Percentiles rank a stretch among this genome's conserved stretches.
These are phyloP conservation scores for Andrena marginata DNA, from an alignment of 2,888 invertebrate species.

Conservation along the genomic window DNA sequence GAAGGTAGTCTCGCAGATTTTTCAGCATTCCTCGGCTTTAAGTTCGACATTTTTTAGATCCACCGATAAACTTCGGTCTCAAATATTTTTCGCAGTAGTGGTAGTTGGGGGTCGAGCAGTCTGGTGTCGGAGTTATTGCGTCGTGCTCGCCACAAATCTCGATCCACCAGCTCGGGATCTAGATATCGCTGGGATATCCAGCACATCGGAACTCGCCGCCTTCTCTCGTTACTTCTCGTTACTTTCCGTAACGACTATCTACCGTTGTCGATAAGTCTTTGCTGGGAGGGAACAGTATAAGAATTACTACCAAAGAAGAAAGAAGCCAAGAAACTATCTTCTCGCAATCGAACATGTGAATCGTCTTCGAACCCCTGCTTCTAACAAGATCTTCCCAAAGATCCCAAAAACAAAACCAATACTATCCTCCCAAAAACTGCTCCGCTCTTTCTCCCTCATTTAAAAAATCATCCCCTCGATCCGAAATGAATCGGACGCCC, in stretches of 20 bases:
- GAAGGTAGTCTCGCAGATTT: not conserved
- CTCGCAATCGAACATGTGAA: too few species aligned
- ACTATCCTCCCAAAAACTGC: too few species aligned
- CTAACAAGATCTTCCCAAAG: too few species aligned
- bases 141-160: constrained; percentile 58
- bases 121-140: constrained; percentile 46
- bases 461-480: too few species aligned
- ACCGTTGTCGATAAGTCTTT: constrained; percentile 24
- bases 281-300: not conserved
- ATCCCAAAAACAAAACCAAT: too few species aligned
- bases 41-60: not conserved
- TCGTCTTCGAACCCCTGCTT: too few species aligned
- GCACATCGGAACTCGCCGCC: constrained; percentile 29
- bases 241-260: constrained; percentile 27
- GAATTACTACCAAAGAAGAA: not conserved
- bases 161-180: constrained; percentile 49
- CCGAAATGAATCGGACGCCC: too few species aligned
- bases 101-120: constrained; percentile 51
- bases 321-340: too few species aligned
- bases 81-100: constrained; percentile 40
- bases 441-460: too few species aligned
- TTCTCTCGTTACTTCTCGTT: constrained; percentile 51
- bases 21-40: not conserved
- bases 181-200: constrained; percentile 58
- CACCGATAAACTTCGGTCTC: constrained; percentile 5